Evolutionary conservation across 2,888 invertebrate genomes (phyloP), one percentile per base, ranked within the genome.

Genomic region (Cartodere bifasciata): DNA sequence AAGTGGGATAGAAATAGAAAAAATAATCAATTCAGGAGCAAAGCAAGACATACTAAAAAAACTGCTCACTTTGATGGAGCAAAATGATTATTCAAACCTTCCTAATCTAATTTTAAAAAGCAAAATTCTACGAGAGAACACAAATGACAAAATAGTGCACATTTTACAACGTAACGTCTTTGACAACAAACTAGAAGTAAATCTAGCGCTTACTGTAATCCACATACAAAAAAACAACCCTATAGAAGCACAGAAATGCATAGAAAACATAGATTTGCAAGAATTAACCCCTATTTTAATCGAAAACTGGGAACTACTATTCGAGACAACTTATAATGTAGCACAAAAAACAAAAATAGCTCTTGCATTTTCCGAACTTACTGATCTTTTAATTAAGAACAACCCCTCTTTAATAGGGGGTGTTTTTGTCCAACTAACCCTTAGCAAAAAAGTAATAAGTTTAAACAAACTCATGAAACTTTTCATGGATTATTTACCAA

Each of bases 401-500:
- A 62, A 64, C 39, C 62, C 65, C 2, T 52, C 55, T 4, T 52
- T 63, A 10, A 56, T 71, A 23, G 59, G 67, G 0, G 51, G 62
- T 3, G 50, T 68, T 11, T 55, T 72, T 3, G 61, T 65, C 4
- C 49, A 50, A 26, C 47, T 70, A n/a, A 61, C 69, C 16, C 45
- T 52, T 22, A 55, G 62, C 16, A 58, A 59, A 13, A 55, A 50
- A 23, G 49, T 55, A 4, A 47, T 65, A 5, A 59, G 56, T 11
- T 46, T 68, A 29, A 58, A 62, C 35, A 63, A 63, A 47, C 44
- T 65, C 16, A 42, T 61, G 16, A 56, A 55, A 45, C 57, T 59
- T 22, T 76, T 75, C 45, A 50, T 76, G 33, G 75, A 75, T 36
- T 76, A 73, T 49, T 57, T 77, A 34, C 75, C 76, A 4, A 70